Evolutionary conservation across 2,888 invertebrate genomes (phyloP), one percentile per base, ranked within the genome.

Genomic region (Tolmerus cingulatus): DNA sequence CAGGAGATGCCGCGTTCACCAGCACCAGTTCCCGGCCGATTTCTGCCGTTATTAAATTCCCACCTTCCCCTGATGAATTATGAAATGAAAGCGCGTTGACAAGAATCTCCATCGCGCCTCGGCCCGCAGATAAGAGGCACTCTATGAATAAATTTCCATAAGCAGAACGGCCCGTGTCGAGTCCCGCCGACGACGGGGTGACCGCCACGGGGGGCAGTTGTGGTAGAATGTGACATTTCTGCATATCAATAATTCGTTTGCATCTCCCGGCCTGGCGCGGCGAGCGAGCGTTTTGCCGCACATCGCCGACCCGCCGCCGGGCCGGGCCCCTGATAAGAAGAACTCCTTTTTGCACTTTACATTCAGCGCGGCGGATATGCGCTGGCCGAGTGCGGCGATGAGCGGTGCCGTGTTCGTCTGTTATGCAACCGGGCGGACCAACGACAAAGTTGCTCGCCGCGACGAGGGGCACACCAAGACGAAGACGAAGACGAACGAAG

Each of bases 101-200:
- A 82, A 82, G 66, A 82, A 82, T 82, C 82, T 82, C 82, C 37
- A 82, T 82, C 57, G 57, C 82, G 82, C 82, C 82, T 57, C 57
- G 57, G 16, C 37, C 57, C 66, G 46, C 27, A 82, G 82, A 82
- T 57, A 82, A 82, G 57, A 82, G 57, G 34, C 81, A 55, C 51
- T 81, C 81, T 81, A 81, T 82, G 82, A 82, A 82, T 82, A 82
- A 82, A 82, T 82, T 82, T 82, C 82, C 82, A 82, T 82, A 82
- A 82, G 57, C 57, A 57, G 37, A 82, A 82, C 57, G 34, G 57
- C 82, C 82, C 34, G 57, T 82, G 57, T 66, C 57, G 66, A 23
- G 43, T 3, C 43, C 43, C 82, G n/a, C 66, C 66, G 19, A 9
- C 37, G 81, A n/a, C 55, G 27, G 30, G 82, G 82, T 82, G 66